These are phyloP conservation scores for Halocynthia aurantium DNA, from an alignment of 23 tunicate genomes.

Conservation along the genomic window DNA sequence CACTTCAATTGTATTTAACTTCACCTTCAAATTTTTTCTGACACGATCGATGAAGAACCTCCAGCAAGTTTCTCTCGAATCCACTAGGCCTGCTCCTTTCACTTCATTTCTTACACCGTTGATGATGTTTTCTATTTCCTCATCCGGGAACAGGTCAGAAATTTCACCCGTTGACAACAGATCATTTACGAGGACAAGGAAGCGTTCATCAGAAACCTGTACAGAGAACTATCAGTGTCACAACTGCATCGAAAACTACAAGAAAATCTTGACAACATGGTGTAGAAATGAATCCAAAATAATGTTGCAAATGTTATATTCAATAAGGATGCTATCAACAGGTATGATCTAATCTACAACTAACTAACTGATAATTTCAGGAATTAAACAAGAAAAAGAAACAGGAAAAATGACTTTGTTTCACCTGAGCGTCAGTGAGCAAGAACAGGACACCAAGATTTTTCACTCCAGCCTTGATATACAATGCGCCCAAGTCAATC, in stretches of 20 bases:
- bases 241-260: background rate
- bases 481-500: conserved; percentile 86
- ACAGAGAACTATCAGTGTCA: background rate
- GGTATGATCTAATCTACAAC: too few species aligned
- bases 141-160: conserved; percentile 90
- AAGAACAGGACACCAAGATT: conserved; percentile 85
- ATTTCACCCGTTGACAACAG: conserved; percentile 92
- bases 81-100: conserved; percentile 71
- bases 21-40: conserved; percentile 79
- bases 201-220: conserved; percentile 89
- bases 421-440: conserved; percentile 93
- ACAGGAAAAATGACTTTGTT: too few species aligned
- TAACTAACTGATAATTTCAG: too few species aligned
- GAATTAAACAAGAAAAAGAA: too few species aligned
- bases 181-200: conserved; percentile 93
- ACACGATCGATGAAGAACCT: conserved; percentile 94
- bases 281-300: too few species aligned
- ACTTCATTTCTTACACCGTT: conserved; percentile 93
- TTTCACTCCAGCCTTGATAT: conserved; percentile 91
- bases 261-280: background rate
- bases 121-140: conserved; percentile 88
- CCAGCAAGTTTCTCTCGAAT: conserved; percentile 92
- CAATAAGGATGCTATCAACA: too few species aligned
- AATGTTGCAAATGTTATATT: too few species aligned
- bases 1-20: too few species aligned